These are phyloP conservation scores for Camelus dromedarius DNA, from an alignment of 2,113 vertebrate species.

Conservation along the genomic window DNA sequence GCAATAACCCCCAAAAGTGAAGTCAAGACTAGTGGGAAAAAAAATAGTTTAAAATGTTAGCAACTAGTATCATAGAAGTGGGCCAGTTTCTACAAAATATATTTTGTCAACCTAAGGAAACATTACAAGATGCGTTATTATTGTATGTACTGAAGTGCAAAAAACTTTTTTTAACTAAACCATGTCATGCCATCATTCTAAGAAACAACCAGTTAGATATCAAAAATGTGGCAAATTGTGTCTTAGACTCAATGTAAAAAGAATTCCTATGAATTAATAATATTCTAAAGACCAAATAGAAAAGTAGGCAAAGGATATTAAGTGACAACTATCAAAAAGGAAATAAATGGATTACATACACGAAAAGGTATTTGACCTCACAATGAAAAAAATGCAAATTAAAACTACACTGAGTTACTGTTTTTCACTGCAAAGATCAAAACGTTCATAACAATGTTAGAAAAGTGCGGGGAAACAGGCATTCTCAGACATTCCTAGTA, in stretches of 20 bases:
- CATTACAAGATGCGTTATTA: not conserved
- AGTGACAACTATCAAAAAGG: not conserved
- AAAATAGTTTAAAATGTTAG: conserved; percentile 30
- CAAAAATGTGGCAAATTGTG: conserved; percentile 19
- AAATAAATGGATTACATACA: conserved; percentile 1
- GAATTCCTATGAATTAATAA: not conserved
- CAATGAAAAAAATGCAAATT: not conserved
- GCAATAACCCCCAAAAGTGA: not conserved
- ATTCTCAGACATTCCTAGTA: not conserved
- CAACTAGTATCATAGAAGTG: not conserved
- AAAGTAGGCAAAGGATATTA: conserved; percentile 15
- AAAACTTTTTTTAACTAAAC: not conserved
- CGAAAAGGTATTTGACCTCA: not conserved
- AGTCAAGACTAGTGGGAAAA: not conserved
- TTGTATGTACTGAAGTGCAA: not conserved
- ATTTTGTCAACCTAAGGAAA: conserved; percentile 23
- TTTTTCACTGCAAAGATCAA: conserved; percentile 18
- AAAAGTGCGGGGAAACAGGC: not conserved
- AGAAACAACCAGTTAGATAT: not conserved
- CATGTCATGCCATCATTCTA: not conserved
- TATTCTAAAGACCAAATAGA: conserved; percentile 32
- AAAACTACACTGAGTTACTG: not conserved
- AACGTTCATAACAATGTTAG: not conserved
- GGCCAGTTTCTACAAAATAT: not conserved
- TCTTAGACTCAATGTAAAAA: not conserved